Evolutionary conservation across 2,113 vertebrate genomes (phyloP).

Genomic region (Anguilla japonica): DNA sequence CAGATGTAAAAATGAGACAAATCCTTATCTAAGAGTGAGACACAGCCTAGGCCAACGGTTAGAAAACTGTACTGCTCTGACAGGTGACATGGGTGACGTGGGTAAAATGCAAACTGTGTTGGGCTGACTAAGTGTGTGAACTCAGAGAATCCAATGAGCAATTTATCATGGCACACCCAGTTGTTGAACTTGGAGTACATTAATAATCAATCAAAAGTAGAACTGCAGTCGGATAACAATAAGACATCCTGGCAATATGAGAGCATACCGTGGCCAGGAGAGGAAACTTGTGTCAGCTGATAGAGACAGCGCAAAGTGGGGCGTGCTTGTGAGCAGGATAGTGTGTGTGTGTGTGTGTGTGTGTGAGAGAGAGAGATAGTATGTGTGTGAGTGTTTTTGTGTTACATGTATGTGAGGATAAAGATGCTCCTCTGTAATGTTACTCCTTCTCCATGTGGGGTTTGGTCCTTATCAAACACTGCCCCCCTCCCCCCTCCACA

Average conservation of each 20-base stretch:
- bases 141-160: neutral
- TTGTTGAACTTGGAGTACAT: neutral
- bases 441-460: too few species aligned
- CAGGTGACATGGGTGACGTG: too few species aligned
- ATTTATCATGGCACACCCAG: neutral
- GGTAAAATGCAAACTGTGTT: neutral
- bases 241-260: neutral
- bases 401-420: neutral
- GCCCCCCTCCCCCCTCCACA: too few species aligned
- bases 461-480: too few species aligned
- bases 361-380: neutral
- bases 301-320: neutral
- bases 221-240: neutral
- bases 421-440: too few species aligned
- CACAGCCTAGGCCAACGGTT: too few species aligned
- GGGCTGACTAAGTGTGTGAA: neutral
- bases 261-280: neutral
- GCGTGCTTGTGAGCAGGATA: neutral
- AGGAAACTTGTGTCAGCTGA: neutral
- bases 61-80: too few species aligned
- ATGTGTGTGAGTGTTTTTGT: neutral
- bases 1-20: too few species aligned
- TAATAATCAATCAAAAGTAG: neutral
- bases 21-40: too few species aligned
- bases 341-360: neutral